Base-by-base conservation (phyloP, 2,113 vertebrate genomes). In the Syngnathus floridae region DNA sequence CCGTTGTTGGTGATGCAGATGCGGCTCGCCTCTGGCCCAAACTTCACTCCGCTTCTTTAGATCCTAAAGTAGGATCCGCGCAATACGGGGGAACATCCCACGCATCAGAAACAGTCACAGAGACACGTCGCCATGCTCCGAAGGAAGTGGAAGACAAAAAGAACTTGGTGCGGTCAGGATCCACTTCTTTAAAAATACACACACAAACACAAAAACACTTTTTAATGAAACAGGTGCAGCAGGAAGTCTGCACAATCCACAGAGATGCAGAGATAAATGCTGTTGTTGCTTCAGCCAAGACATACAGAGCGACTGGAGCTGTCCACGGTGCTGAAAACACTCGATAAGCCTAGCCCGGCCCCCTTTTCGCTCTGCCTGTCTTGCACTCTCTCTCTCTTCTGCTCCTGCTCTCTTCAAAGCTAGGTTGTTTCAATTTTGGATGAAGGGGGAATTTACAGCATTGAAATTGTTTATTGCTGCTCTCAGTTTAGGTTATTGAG, bases 261-360 rank as follows among this genome's bases (percentile, higher is more conserved):
- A 14, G n/a, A 21, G 7, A 11, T 5, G 13, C 19, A 11, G 1
- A 16, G 58, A 60, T 11, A 40, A 60, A 41, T 60, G 58, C 58
- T 40, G 36, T 60, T 7, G 43, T 58, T 45, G 45, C 9, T 54
- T 68, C 81, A 84, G 88, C 61, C 64, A 70, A 67, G 71, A 77
- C 19, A 72, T 75, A 62, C 31, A 10, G 16, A 59, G 74, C 75
- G 84, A 76, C 71, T 58, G 80, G 80, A 81, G 86, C 88, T 89
- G 85, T 86, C 88, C 88, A 80, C 65, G 87, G 88, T 90, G 76
- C 87, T 90, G 89, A 87, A 83, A 76, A 74, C 41, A 64, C 74
- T 66, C 45, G 38, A 65, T 35, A 68, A 73, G 66, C 46, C 66
- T 56, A 64, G 64, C 64, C 69, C 40, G 16, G 65, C 80, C 68